These are phyloP conservation scores for Drosophila guanche DNA, from an alignment of 1,140 invertebrate species.

Conservation along the genomic window DNA sequence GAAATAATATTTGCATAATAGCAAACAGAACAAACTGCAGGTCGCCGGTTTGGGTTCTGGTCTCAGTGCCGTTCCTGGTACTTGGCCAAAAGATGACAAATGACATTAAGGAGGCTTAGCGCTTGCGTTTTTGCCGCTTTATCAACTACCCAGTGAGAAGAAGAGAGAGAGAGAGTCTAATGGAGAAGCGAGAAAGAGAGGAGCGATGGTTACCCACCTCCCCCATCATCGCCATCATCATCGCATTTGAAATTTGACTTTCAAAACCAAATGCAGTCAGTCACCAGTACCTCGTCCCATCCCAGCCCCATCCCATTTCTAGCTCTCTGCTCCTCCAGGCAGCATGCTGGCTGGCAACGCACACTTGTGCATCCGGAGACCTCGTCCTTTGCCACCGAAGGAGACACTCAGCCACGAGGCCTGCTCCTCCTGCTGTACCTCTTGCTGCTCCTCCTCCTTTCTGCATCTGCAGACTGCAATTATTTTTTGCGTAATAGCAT, in stretches of 20 bases:
- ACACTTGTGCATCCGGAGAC: constrained; percentile 41
- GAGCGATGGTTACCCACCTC: background rate
- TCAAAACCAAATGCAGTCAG: constrained; percentile 36
- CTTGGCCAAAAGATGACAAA: constrained; percentile 72
- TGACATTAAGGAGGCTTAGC: constrained; percentile 77
- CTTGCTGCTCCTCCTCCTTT: background rate
- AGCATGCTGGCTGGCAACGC: constrained; percentile 6
- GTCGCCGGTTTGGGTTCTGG: constrained; percentile 10
- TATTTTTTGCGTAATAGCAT: constrained; percentile 48
- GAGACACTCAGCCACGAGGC: background rate
- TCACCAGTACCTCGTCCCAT: constrained; percentile 2
- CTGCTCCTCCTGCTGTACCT: constrained; percentile 16
- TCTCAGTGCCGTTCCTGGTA: constrained; percentile 11
- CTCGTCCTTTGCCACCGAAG: constrained; percentile 30
- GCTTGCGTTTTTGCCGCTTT: constrained; percentile 39
- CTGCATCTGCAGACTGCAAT: constrained; percentile 36
- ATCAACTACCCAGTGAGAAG: background rate
- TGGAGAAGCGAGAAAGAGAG: too few relatives aligned
- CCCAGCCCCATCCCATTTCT: background rate
- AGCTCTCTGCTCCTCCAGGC: too few relatives aligned
- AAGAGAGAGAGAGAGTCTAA: too few relatives aligned
- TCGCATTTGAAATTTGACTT: constrained; percentile 61
- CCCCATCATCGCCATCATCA: constrained; percentile 26
- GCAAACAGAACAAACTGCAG: constrained; percentile 65
- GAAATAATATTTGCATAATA: constrained; percentile 79